These are phyloP conservation scores for Pseudorectes ferrugineus DNA, from an alignment of 2,113 vertebrate genomes.

Conservation along the genomic window DNA sequence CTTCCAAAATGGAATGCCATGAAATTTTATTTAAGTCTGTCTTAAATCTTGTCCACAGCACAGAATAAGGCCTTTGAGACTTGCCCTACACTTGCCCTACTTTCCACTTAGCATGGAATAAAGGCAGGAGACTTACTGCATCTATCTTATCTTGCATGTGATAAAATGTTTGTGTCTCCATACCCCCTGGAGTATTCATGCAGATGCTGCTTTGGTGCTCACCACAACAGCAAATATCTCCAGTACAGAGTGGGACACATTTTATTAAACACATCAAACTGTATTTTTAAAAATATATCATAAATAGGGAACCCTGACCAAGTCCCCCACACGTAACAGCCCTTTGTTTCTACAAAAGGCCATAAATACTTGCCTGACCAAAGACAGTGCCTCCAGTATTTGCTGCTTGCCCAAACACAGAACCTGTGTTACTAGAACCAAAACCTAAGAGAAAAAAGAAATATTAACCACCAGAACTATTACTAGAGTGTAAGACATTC, in stretches of 20 bases:
- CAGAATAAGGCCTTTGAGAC: background rate
- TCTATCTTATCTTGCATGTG: background rate
- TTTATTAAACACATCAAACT: background rate
- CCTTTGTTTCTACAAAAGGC: background rate
- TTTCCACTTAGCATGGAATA: background rate
- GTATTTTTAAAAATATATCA: background rate
- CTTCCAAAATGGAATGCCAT: background rate
- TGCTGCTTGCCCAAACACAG: conserved; percentile 86
- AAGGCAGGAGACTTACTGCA: background rate
- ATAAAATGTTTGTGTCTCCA: background rate
- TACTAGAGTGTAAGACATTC: background rate
- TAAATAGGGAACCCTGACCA: background rate
- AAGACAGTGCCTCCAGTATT: conserved; percentile 78
- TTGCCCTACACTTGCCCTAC: background rate
- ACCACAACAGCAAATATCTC: background rate
- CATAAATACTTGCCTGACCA: conserved; percentile 80
- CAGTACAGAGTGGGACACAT: background rate
- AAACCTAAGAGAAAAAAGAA: conserved; percentile 69
- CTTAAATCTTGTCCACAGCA: background rate
- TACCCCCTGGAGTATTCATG: background rate
- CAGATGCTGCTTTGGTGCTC: background rate
- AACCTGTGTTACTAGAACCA: conserved; percentile 73
- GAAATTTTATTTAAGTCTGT: background rate
- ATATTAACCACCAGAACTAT: background rate
- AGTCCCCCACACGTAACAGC: accelerated